phyloP scores from a whole-genome alignment of 2,888 invertebrate genomes.

The Sisyra terminalis region DNA sequence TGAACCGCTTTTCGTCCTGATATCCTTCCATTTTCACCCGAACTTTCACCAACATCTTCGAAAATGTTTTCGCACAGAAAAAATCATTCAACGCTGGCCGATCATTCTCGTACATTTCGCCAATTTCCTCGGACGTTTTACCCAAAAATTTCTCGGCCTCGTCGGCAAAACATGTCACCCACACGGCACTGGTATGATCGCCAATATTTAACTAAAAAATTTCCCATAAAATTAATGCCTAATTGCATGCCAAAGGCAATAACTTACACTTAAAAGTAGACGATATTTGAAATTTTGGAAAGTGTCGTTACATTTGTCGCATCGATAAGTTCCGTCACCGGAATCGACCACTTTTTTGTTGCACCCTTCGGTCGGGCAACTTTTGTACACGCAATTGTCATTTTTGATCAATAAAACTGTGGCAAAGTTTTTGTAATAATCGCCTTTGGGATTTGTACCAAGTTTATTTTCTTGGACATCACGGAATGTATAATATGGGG shows the following conservation, averaged over 20 bases:
- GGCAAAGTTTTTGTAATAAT: slow-evolving; percentile 66
- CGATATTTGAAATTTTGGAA: slow-evolving; percentile 76
- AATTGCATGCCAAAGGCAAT: background rate
- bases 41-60: slow-evolving; percentile 65
- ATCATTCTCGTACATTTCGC: slow-evolving; percentile 52
- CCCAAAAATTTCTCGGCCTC: slow-evolving; percentile 64
- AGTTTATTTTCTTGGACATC: slow-evolving; percentile 56
- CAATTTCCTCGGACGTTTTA: slow-evolving; percentile 56
- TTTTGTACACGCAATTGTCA: slow-evolving; percentile 79
- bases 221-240: too few relatives aligned
- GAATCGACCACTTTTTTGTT: slow-evolving; percentile 90
- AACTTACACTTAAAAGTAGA: slow-evolving; percentile 59
- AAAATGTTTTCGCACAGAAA: slow-evolving; percentile 62
- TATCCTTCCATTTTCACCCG: slow-evolving; percentile 65
- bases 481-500: slow-evolving; percentile 59
- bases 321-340: slow-evolving; percentile 74
- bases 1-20: slow-evolving; percentile 68
- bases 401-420: slow-evolving; percentile 60
- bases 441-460: slow-evolving; percentile 60
- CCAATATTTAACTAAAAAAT: slow-evolving; percentile 57
- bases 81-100: slow-evolving; percentile 45
- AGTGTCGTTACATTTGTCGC: slow-evolving; percentile 86
- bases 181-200: slow-evolving; percentile 76
- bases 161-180: slow-evolving; percentile 83
- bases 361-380: slow-evolving; percentile 78